Conservation (phyloP, 1,140 invertebrate species). For the Zaprionus camerounensis region DNA sequence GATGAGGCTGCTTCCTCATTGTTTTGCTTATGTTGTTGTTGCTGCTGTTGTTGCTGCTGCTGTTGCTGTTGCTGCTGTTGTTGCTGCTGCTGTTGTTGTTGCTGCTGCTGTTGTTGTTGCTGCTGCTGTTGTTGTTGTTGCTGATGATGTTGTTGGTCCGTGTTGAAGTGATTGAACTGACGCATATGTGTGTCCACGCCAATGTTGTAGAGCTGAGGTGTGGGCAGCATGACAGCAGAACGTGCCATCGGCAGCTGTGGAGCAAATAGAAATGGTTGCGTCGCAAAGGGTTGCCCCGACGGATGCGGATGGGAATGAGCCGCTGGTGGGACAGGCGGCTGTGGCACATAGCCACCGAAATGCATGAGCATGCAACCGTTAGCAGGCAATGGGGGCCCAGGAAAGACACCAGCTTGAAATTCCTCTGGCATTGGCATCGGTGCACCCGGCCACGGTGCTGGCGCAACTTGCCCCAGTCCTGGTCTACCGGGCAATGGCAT, state of each 20-base stretch:
- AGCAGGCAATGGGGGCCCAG: slow-evolving; percentile 14
- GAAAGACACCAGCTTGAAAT: slow-evolving; percentile 10
- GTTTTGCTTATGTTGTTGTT: slow-evolving; percentile 19
- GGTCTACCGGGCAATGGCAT: slow-evolving; percentile 33
- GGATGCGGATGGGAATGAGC: slow-evolving; percentile 3
- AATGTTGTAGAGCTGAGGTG: slow-evolving; percentile 86
- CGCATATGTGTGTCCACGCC: slow-evolving; percentile 86
- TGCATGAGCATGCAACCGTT: slow-evolving; percentile 62
- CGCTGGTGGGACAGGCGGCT: slow-evolving; percentile 25
- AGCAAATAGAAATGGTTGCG: slow-evolving; percentile 12
- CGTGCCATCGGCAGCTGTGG: slow-evolving; percentile 12
- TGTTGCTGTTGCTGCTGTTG: slow-evolving; percentile 10
- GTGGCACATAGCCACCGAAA: slow-evolving; percentile 39
- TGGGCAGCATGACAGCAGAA: neutral
- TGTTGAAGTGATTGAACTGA: slow-evolving; percentile 46
- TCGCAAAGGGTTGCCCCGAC: slow-evolving; percentile 12
- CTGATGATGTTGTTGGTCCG: slow-evolving; percentile 44
- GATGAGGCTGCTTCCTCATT: slow-evolving; percentile 42
- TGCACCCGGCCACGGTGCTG: slow-evolving; percentile 35
- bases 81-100: slow-evolving; percentile 10
- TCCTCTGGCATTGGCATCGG: slow-evolving; percentile 45
- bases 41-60: neutral
- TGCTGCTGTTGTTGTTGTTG: slow-evolving; percentile 11
- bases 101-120: slow-evolving; percentile 17
- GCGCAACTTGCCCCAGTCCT: slow-evolving; percentile 8